Conservation (phyloP, 2,888 invertebrate species). For the Strigamia crassipes region DNA sequence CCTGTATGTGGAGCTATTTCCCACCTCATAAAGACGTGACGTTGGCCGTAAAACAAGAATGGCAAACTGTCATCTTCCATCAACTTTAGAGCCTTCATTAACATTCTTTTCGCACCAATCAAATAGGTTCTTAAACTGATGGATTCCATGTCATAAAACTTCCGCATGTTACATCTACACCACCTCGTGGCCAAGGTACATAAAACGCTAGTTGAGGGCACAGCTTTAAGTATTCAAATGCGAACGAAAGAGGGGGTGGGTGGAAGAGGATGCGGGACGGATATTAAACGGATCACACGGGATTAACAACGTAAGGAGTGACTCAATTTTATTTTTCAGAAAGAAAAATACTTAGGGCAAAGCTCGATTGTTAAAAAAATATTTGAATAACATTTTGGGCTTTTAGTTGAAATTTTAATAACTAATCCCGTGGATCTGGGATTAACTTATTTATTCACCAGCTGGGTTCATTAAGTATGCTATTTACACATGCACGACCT, state of each 20-base stretch:
- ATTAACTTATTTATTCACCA: no score
- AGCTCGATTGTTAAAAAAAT: no score
- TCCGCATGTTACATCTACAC: not conserved
- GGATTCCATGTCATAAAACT: slow-evolving; percentile 15
- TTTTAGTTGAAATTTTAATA: not conserved
- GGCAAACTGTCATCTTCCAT: slow-evolving; percentile 17
- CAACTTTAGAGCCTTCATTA: slow-evolving; percentile 18
- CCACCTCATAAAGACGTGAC: not conserved
- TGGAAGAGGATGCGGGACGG: not conserved
- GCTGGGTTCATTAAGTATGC: no score
- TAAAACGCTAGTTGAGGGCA: not conserved
- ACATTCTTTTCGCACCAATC: not conserved
- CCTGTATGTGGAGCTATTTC: not conserved
- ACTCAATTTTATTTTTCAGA: not conserved
- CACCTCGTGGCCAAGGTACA: not conserved
- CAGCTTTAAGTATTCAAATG: slow-evolving; percentile 21
- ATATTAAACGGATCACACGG: not conserved
- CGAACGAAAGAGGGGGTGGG: not conserved
- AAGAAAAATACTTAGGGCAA: not conserved
- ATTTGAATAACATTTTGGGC: not conserved
- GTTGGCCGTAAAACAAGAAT: slow-evolving; percentile 7
- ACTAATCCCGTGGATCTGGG: not conserved
- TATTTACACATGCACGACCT: no score
- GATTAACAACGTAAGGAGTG: not conserved
- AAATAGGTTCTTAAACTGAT: slow-evolving; percentile 35